These are phyloP conservation scores for Tonatia bakeri DNA, from an alignment of 2,113 vertebrate species.

Conservation along the genomic window DNA sequence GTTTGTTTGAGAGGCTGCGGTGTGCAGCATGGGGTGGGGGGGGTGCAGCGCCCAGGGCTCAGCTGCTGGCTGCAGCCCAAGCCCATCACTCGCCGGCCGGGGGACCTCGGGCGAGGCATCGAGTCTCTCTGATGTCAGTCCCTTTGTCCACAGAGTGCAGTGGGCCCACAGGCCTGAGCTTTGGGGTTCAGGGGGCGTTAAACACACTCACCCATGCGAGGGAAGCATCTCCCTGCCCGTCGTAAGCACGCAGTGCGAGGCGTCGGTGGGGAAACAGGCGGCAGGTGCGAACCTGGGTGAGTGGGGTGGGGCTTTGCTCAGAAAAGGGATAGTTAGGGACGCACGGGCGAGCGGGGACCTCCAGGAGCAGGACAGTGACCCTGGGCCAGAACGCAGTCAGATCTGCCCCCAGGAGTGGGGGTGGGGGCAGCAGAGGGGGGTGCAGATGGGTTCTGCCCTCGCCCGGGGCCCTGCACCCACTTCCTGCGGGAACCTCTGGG, in stretches of 20 bases:
- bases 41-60: background rate
- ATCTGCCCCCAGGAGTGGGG: too few species aligned
- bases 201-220: background rate
- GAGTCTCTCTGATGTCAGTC: background rate
- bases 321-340: background rate
- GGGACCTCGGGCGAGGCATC: background rate
- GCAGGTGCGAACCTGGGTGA: background rate
- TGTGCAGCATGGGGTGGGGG: too few species aligned
- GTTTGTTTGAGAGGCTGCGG: background rate
- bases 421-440: too few species aligned
- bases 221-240: background rate
- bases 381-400: too few species aligned
- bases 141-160: background rate
- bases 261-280: background rate
- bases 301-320: background rate
- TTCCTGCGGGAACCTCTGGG: too few species aligned
- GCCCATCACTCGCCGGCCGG: background rate
- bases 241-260: accelerated
- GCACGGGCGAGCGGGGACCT: background rate
- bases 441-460: too few species aligned
- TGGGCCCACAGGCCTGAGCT: background rate
- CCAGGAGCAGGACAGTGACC: too few species aligned
- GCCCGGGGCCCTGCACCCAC: too few species aligned
- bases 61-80: background rate
- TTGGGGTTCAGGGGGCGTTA: background rate